Evolutionary conservation across 92 coral and sea anemone genomes (phyloP).

Genomic region (Phymanthus crucifer): DNA sequence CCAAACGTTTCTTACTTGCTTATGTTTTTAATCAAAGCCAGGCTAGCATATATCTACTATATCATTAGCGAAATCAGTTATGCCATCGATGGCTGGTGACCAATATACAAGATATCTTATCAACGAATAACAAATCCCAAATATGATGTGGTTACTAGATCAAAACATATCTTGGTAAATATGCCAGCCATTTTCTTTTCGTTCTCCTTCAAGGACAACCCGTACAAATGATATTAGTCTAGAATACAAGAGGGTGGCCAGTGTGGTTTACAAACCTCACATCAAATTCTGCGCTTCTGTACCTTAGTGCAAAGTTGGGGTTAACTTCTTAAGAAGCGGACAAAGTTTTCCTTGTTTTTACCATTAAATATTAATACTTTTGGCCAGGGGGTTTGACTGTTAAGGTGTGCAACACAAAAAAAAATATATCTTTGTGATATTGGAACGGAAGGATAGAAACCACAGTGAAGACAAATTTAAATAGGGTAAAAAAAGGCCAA

Average conservation of each 20-base stretch:
- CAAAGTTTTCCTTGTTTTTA: background rate
- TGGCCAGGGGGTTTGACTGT: background rate
- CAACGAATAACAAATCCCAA: background rate
- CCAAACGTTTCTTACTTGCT: background rate
- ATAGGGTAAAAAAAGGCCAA: background rate
- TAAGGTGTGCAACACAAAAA: background rate
- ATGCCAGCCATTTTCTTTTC: background rate
- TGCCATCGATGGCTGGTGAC: background rate
- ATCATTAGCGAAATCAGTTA: no score
- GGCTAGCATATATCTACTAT: no score
- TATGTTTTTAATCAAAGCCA: background rate
- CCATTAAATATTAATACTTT: conserved; percentile 18
- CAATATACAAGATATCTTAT: background rate
- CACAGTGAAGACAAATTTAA: background rate
- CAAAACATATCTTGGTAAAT: background rate
- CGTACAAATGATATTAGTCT: background rate
- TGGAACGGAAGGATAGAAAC: background rate
- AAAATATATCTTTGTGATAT: background rate
- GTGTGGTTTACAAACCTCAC: background rate
- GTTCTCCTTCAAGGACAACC: background rate
- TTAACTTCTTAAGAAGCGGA: background rate
- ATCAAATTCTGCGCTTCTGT: background rate
- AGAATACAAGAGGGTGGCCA: background rate
- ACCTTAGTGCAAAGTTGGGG: conserved; percentile 14
- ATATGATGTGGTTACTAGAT: background rate